A percentile compares a stretch with the other conserved stretches of the same genome.
These are phyloP conservation scores for Pseudopipra pipra DNA, from an alignment of 2,113 vertebrate species.

Conservation along the genomic window DNA sequence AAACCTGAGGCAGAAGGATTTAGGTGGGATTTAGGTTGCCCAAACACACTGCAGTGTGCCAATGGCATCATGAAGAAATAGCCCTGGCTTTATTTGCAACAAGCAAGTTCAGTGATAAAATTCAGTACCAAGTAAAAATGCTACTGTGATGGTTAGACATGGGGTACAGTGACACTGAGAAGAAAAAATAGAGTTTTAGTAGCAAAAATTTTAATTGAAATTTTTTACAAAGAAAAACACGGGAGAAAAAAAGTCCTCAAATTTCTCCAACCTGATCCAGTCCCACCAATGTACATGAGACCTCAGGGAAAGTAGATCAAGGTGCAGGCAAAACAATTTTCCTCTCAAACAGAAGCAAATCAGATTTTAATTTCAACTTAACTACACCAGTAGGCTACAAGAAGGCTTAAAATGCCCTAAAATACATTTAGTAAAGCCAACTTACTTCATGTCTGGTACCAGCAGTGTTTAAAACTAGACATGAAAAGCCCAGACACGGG, in stretches of 20 bases:
- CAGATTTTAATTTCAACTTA: not conserved
- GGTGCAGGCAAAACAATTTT: not conserved
- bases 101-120: not conserved
- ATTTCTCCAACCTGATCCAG: not conserved
- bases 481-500: not conserved
- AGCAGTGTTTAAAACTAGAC: not conserved
- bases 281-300: not conserved
- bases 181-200: not conserved
- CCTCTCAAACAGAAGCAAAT: not conserved
- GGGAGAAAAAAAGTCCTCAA: fast-evolving
- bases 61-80: not conserved
- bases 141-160: not conserved
- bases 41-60: fast-evolving
- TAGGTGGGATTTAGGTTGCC: not conserved
- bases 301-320: not conserved
- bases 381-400: not conserved
- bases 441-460: not conserved
- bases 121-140: not conserved
- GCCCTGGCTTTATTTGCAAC: not conserved
- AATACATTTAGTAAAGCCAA: not conserved
- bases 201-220: not conserved
- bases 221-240: not conserved
- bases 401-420: not conserved
- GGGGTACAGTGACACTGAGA: not conserved
- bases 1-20: not conserved